Evolutionary conservation across 2,797 vertebrate genomes (phyloP).

Genomic region (Gambelia wislizenii): DNA sequence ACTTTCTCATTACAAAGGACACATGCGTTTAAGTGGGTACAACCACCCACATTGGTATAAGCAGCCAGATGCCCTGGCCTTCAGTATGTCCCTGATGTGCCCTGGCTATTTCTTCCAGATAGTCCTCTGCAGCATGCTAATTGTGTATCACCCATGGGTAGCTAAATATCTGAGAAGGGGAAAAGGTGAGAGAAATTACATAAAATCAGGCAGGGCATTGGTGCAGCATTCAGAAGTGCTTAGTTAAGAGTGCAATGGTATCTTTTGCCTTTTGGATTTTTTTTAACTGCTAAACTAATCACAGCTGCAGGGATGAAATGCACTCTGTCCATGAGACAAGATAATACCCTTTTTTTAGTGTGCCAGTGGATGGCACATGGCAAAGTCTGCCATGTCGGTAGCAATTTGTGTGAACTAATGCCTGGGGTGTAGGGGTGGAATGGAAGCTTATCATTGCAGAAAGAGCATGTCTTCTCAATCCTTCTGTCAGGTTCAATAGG

Average conservation of each 20-base stretch:
- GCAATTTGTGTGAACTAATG: background rate
- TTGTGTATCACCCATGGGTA: background rate
- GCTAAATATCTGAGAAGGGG: background rate
- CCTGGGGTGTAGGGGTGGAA: background rate
- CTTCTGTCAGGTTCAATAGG: background rate
- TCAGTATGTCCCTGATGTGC: background rate
- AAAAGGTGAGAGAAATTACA: background rate
- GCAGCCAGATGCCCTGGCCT: background rate
- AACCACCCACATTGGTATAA: background rate
- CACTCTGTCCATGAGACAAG: background rate
- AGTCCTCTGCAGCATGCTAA: too few species aligned
- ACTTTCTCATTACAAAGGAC: background rate
- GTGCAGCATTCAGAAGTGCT: background rate
- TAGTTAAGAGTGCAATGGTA: background rate
- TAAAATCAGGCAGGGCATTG: background rate
- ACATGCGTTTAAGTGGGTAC: background rate
- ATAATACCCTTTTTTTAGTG: background rate
- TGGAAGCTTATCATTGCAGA: background rate
- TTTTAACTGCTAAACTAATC: background rate
- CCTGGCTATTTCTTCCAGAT: background rate
- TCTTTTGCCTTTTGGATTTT: background rate
- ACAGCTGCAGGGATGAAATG: background rate
- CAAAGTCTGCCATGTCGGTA: background rate
- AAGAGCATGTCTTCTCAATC: background rate
- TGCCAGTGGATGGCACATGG: background rate